phyloP scores from a whole-genome alignment of 37 sponge, comb jelly and placozoan genomes.

The Agelas oroides region DNA sequence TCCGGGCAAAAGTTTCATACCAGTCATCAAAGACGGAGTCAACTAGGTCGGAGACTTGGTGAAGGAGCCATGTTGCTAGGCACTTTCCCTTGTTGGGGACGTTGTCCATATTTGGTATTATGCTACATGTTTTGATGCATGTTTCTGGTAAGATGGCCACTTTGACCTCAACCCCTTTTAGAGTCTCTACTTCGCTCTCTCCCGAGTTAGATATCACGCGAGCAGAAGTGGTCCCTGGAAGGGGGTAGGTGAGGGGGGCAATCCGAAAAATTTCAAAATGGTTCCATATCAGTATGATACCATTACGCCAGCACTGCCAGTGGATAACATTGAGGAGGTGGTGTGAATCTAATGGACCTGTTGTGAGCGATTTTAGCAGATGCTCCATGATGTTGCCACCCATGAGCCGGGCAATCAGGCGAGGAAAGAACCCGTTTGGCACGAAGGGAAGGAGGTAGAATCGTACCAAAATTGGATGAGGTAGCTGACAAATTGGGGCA shows the following conservation, averaged over 20 bases:
- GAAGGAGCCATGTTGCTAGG: constrained; percentile 82
- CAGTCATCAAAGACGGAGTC: constrained; percentile 89
- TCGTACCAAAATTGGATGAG: constrained; percentile 38
- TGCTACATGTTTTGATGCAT: neutral
- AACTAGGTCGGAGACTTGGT: constrained; percentile 57
- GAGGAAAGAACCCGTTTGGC: constrained; percentile 86
- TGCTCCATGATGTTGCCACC: constrained; percentile 50
- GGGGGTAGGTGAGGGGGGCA: constrained; percentile 26
- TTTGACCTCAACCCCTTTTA: constrained; percentile 54
- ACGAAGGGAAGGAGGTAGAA: constrained; percentile 70
- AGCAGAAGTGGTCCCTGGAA: constrained; percentile 21
- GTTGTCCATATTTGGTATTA: neutral
- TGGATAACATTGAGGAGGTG: constrained; percentile 38
- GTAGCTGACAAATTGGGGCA: constrained; percentile 37
- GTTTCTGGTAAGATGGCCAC: constrained; percentile 58
- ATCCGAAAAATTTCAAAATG: constrained; percentile 74
- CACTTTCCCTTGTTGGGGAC: constrained; percentile 13
- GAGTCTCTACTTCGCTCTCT: neutral
- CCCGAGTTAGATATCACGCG: constrained; percentile 26
- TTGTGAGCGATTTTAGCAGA: constrained; percentile 13
- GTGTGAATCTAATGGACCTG: neutral
- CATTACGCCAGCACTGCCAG: constrained; percentile 86
- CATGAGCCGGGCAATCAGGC: constrained; percentile 76
- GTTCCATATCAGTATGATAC: constrained; percentile 62
- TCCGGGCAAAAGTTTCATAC: constrained; percentile 79